These are phyloP conservation scores for Saturnia japonica DNA, from an alignment of 2,888 invertebrate genomes.

Conservation along the genomic window DNA sequence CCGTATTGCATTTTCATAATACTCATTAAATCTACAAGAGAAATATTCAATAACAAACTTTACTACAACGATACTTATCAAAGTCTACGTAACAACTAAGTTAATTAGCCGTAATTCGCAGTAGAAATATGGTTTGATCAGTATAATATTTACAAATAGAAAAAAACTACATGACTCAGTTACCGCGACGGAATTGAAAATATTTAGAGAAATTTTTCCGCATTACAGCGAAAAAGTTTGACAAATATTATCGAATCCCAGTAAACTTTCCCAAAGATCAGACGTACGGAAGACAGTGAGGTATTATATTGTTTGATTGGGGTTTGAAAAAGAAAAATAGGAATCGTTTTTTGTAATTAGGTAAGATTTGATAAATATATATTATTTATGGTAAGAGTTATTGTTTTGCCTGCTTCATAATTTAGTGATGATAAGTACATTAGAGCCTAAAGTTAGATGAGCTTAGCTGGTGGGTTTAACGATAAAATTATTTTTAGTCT, in stretches of 20 bases:
- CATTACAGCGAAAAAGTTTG: conserved; percentile 11
- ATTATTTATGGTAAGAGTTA: background rate
- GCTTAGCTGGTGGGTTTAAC: background rate
- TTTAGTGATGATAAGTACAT: background rate
- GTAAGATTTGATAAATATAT: background rate
- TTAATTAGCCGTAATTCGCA: background rate
- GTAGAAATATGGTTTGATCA: background rate
- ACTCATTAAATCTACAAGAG: background rate
- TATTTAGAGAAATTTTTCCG: conserved; percentile 13
- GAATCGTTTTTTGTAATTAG: background rate
- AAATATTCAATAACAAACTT: background rate
- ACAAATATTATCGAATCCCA: background rate
- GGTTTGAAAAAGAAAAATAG: background rate
- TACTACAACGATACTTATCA: conserved; percentile 3
- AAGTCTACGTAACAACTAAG: background rate
- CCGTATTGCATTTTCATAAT: conserved; percentile 47
- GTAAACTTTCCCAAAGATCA: conserved; percentile 12
- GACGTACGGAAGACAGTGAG: background rate
- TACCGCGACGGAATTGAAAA: background rate
- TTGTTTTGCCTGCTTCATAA: background rate
- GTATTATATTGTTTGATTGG: background rate
- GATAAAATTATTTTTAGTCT: background rate
- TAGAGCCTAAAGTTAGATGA: background rate
- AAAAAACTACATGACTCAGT: conserved; percentile 5
- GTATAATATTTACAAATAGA: conserved; percentile 2